These are phyloP conservation scores for Accipiter cooperii DNA, from an alignment of 2,113 vertebrate genomes.

Conservation along the genomic window DNA sequence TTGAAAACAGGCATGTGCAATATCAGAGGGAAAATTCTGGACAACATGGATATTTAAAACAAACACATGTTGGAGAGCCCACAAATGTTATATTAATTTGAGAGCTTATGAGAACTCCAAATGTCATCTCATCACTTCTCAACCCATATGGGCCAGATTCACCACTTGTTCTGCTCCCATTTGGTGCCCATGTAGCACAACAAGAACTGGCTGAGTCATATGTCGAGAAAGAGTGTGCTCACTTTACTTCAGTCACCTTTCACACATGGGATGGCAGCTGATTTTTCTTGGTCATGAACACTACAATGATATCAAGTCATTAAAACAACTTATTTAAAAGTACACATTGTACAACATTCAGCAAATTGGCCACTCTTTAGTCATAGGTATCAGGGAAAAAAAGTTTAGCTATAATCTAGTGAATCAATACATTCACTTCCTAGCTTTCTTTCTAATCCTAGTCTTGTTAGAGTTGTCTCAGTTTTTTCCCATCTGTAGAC, in stretches of 20 bases:
- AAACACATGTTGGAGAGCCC: not conserved
- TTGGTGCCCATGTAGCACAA: not conserved
- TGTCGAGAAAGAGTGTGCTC: not conserved
- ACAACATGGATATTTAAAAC: not conserved
- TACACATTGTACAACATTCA: not conserved
- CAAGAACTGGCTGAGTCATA: not conserved
- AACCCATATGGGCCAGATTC: not conserved
- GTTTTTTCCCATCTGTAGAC: not conserved
- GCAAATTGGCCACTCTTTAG: not conserved
- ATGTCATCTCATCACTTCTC: not conserved
- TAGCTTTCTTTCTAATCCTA: not conserved
- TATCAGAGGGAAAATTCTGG: not conserved
- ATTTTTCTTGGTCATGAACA: not conserved
- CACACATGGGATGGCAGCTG: not conserved
- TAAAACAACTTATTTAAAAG: not conserved
- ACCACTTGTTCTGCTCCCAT: not conserved
- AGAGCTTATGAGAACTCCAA: not conserved
- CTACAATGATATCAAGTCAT: not conserved
- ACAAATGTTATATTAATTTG: not conserved
- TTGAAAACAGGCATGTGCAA: not conserved
- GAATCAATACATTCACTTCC: not conserved
- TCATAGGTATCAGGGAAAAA: not conserved
- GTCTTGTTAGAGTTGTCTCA: not conserved
- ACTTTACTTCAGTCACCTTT: not conserved
- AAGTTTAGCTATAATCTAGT: not conserved